phyloP scores from a whole-genome alignment of 2,797 vertebrate genomes.

The Hapalemur alaotrensis region DNA sequence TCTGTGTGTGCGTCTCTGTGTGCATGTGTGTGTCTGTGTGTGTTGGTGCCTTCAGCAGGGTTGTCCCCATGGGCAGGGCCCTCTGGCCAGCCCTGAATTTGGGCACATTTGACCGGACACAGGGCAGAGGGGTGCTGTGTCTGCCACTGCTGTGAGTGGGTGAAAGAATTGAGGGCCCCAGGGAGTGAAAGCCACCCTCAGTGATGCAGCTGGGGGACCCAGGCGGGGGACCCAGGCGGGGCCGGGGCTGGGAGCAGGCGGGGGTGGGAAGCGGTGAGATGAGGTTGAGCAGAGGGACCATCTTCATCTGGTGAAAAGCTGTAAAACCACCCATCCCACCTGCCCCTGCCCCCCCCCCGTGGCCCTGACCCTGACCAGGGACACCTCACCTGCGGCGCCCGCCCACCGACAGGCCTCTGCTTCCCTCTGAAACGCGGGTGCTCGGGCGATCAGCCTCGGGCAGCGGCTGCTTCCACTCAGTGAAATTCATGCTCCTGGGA shows the following conservation, averaged over 20 bases:
- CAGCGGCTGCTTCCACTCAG: background rate
- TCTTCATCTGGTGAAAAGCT: background rate
- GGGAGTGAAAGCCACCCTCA: fast-evolving
- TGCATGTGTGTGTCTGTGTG: too few relatives aligned
- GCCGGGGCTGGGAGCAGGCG: background rate
- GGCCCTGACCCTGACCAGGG: too few relatives aligned
- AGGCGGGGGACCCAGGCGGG: background rate
- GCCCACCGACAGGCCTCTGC: fast-evolving
- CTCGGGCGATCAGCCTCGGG: background rate
- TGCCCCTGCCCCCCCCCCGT: fast-evolving
- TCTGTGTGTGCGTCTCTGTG: too few relatives aligned
- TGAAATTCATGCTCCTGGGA: background rate
- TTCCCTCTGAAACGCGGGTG: background rate
- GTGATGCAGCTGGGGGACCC: background rate
- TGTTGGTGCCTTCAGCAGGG: background rate
- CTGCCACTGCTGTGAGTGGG: fast-evolving
- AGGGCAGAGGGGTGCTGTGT: background rate
- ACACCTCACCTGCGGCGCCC: fast-evolving
- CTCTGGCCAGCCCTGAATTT: background rate
- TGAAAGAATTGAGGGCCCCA: background rate
- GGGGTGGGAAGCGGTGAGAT: fast-evolving
- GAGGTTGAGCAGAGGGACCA: fast-evolving
- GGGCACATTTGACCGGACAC: background rate
- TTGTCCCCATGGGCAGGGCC: background rate
- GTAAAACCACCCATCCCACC: fast-evolving